phyloP scores from a whole-genome alignment of 2,888 invertebrate species.

The Lasioglossum leucozonium region DNA sequence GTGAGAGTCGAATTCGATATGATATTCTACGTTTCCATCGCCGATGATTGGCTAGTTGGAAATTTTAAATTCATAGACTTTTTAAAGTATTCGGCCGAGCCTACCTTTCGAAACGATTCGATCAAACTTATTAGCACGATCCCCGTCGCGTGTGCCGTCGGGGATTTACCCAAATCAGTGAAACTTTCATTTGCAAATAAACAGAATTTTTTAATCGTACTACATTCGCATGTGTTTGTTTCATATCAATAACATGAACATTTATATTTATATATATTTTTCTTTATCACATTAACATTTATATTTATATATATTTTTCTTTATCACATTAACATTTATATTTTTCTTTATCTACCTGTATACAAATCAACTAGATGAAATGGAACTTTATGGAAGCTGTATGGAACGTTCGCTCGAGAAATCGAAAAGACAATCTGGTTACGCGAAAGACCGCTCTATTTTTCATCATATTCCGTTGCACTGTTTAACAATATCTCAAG shows the following conservation, averaged over 20 bases:
- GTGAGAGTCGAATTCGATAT: background rate
- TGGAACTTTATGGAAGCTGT: background rate
- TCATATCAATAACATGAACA: no score
- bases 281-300: no score
- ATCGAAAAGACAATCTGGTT: background rate
- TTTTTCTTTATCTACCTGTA: no score
- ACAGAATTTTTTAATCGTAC: background rate
- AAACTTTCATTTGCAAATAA: background rate
- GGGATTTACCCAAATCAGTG: background rate
- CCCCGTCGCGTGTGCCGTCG: no score
- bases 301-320: no score
- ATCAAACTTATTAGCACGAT: background rate
- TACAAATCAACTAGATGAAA: no score
- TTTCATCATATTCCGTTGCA: background rate
- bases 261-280: no score
- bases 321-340: background rate
- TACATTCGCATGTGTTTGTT: no score
- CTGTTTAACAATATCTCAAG: background rate
- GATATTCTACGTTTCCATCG: background rate
- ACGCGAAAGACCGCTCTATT: background rate
- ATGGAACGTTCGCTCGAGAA: background rate
- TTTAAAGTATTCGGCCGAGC: background rate
- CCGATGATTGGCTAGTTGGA: background rate
- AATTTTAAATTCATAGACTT: conserved; percentile 1
- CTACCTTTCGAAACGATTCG: background rate